Conservation (phyloP, 1,140 invertebrate genomes). For the Bombus terrestris region DNA sequence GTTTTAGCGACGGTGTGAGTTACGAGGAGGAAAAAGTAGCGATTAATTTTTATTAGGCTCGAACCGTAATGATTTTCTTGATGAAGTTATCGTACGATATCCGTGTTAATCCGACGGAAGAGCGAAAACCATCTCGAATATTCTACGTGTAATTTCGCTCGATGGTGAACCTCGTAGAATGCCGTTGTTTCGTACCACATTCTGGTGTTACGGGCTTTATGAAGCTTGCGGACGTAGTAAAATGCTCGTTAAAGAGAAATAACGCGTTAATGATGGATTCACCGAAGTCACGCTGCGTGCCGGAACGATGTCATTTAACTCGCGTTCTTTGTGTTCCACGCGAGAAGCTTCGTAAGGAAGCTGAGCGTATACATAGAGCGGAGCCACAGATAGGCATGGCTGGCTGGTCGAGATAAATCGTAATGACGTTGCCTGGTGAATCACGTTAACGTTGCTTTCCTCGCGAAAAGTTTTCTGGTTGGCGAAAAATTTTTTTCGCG, state of each 20-base stretch:
- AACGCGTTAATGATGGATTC: conserved; percentile 36
- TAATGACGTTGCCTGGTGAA: neutral
- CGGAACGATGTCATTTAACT: conserved; percentile 29
- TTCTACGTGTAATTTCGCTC: neutral
- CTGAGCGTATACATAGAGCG: no score
- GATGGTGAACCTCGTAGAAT: no score
- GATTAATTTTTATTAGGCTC: neutral
- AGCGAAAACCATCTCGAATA: neutral
- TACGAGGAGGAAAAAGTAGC: neutral
- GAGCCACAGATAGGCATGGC: neutral
- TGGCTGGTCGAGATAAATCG: conserved; percentile 34
- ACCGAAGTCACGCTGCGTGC: neutral
- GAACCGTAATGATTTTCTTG: neutral
- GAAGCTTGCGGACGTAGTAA: neutral
- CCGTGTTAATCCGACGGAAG: neutral
- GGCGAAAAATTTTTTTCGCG: no score
- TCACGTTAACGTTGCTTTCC: neutral
- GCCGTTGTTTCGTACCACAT: neutral
- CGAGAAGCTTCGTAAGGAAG: neutral
- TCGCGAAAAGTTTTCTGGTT: neutral
- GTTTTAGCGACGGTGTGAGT: neutral
- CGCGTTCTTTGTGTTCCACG: conserved; percentile 16
- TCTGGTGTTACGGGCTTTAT: neutral
- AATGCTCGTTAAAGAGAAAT: conserved; percentile 17
- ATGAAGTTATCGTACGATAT: neutral